Evolutionary conservation across 1,140 invertebrate species (phyloP).

Genomic region (Halotydeus destructor): DNA sequence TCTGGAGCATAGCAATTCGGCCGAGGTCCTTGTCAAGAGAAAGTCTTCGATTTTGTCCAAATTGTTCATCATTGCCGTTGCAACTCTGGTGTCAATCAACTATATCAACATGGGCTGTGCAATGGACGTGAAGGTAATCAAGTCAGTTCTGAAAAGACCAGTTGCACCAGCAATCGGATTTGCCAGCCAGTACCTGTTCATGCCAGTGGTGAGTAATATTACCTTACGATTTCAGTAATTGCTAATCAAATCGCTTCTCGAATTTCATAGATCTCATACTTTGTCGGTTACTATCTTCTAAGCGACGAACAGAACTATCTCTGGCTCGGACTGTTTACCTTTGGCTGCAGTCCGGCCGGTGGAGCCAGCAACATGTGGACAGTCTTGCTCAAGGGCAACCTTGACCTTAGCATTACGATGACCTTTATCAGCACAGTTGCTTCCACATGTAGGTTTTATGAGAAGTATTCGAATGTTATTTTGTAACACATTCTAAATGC

Average conservation of each 20-base stretch:
- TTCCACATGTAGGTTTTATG: slow-evolving; percentile 41
- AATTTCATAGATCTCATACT: slow-evolving; percentile 16
- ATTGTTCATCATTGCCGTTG: slow-evolving; percentile 53
- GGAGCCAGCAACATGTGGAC: slow-evolving; percentile 93
- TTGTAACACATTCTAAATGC: background rate
- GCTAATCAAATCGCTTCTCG: background rate
- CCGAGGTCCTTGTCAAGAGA: background rate
- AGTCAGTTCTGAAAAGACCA: slow-evolving; percentile 43
- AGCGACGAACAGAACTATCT: slow-evolving; percentile 39
- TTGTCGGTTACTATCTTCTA: slow-evolving; percentile 24
- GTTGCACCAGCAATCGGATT: slow-evolving; percentile 65
- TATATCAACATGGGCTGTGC: slow-evolving; percentile 88
- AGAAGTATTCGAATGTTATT: background rate
- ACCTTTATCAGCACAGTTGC: slow-evolving; percentile 68
- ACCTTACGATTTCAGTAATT: slow-evolving; percentile 4
- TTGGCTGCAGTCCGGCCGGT: slow-evolving; percentile 69
- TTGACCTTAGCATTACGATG: slow-evolving; percentile 73
- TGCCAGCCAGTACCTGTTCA: slow-evolving; percentile 57
- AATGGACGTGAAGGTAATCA: slow-evolving; percentile 49
- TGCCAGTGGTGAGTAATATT: slow-evolving; percentile 52
- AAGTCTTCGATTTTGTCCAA: slow-evolving; percentile 20
- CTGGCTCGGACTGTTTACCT: slow-evolving; percentile 70
- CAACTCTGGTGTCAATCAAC: slow-evolving; percentile 52
- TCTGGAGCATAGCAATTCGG: background rate
- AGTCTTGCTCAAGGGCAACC: slow-evolving; percentile 59